Base-by-base conservation (phyloP, 2,888 invertebrate species). In the Minunthozetes semirufus region DNA sequence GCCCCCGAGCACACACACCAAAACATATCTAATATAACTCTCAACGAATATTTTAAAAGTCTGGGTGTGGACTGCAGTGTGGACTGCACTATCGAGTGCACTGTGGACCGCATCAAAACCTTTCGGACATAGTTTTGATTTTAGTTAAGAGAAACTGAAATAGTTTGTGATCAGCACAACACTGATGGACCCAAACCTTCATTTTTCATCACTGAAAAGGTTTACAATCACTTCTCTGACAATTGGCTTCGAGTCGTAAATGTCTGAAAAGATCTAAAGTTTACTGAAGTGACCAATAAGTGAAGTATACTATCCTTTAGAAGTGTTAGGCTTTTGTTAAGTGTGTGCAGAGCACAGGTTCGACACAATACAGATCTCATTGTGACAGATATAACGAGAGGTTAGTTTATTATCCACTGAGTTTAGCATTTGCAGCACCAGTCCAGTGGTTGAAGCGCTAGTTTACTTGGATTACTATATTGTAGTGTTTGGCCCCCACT, bases 21-120 rank as follows among this genome's bases (percentile, higher is more conserved):
- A 42, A 6, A 42, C 42, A 42, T 42, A 42, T 19, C 1, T 15
- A 68, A 68, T 68, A 68, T 68, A 42, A 42, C 68, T 68, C 38
- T 68, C n/a, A 68, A 68, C 68, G 42, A 68, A 68, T 68, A 68
- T 68, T 68, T 68, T 68, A 68, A 63, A 63, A 68, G 42, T 38
- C 68, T 68, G 68, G 68, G 68, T 68, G 68, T 68, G 68, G 68
- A 68, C 25, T n/a, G 38, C 33, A 53, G n/a, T n/a, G n/a, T n/a
- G n/a, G n/a, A n/a, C n/a, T n/a, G n/a, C n/a, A n/a, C n/a, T n/a
- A n/a, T n/a, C n/a, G n/a, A n/a, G n/a, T n/a, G n/a, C n/a, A n/a
- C n/a, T n/a, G n/a, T 33, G 4, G 8, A 33, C 3, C 3, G n/a
- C 29, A 66, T 66, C 33, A 13, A 53, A 56, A 42, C 22, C 68